Evolutionary conservation across 2,113 vertebrate genomes (phyloP), one percentile per base, ranked within the genome.

Genomic region (Mungos mungo): DNA sequence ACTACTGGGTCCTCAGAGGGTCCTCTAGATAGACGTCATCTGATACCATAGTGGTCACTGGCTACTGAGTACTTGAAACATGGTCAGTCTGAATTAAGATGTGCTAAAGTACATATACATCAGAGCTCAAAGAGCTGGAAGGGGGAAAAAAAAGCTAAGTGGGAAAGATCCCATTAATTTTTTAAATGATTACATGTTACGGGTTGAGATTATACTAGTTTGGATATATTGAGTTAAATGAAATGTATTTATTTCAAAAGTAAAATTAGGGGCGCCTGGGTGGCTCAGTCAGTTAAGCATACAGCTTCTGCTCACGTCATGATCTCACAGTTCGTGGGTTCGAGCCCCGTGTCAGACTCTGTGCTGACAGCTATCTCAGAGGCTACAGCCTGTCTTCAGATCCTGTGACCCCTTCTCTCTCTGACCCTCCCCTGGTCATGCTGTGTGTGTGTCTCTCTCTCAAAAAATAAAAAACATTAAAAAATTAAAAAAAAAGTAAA

Each of bases 1-100:
- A 31, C 50, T n/a, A 8, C 0, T 0, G 38, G 8, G 13, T 57
- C 52, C 35, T 31, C 8, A 2, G 31, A 2, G n/a, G 41, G 90
- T 33, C 63, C 41, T 21, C 38, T 6, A 7, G 31, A 2, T 23
- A 8, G 8, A 5, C 21, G 41, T 33, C 31, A 8, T 16, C 68
- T 2, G 0, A 45, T 16, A 4, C 21, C 5, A 6, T 2, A 3
- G 25, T 2, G 1, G 29, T 27, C 80, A 5, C n/a, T 25, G 69
- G 18, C 50, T 18, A 29, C 18, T 2, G 45, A 35, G 45, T 38
- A 16, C 31, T 12, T 33, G 29, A 29, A 80, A 63, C 12, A 7
- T 1, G 9, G 7, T 72, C 2, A 60, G 52, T 68, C 50, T 31
- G 3, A 47, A 45, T 11, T 0, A 12, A 81, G 66, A 76, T 15